These are phyloP conservation scores for Colinus virginianus DNA, from an alignment of 2,113 vertebrate genomes.

Conservation along the genomic window DNA sequence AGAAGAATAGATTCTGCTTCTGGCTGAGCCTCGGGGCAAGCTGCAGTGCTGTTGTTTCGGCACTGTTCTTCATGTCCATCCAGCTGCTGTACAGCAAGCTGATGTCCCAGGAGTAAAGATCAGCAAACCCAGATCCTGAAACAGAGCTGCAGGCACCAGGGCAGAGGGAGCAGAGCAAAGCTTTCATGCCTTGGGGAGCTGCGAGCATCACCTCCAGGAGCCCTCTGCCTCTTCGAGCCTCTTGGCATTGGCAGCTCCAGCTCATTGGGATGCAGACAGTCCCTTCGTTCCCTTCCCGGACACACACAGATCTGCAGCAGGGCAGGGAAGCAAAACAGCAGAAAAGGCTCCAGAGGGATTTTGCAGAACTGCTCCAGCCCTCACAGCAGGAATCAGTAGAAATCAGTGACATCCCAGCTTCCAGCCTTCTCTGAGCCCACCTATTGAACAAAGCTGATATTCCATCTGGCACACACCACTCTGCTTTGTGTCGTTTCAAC, in stretches of 20 bases:
- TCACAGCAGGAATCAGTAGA: not conserved
- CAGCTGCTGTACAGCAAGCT: not conserved
- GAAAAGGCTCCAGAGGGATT: not conserved
- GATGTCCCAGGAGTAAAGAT: not conserved
- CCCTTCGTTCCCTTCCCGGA: not conserved
- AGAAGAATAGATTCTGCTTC: not conserved
- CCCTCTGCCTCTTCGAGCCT: not conserved
- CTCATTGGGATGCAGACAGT: conserved; percentile 50
- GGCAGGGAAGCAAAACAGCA: not conserved
- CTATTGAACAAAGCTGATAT: not conserved
- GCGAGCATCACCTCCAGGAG: not conserved
- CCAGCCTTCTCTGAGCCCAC: not conserved
- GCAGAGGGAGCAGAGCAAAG: not conserved
- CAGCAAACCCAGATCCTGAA: not conserved
- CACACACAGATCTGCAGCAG: not conserved
- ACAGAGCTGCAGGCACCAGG: not conserved
- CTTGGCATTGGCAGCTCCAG: not conserved
- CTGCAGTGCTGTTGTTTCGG: not conserved
- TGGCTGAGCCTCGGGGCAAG: not conserved
- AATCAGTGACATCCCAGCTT: not conserved
- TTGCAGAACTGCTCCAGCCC: not conserved
- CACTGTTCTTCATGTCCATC: not conserved
- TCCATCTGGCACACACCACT: not conserved
- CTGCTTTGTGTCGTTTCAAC: not conserved
- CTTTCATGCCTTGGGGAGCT: not conserved